Conservation (phyloP, 2,888 invertebrate species). For the Xanthia icteritia region DNA sequence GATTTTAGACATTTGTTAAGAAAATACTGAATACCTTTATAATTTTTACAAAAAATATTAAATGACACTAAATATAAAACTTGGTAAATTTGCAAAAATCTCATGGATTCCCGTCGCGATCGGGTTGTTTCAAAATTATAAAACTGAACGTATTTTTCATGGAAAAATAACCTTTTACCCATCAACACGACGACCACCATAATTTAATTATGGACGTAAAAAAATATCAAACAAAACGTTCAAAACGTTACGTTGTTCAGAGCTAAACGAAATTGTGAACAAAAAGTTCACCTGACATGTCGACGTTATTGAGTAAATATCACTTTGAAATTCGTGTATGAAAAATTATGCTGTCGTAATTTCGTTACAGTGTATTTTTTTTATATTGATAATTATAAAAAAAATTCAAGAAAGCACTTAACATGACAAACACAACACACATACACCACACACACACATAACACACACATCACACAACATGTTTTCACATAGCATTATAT, state of each 20-base stretch:
- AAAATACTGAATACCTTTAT: too few species aligned
- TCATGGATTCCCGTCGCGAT: not conserved
- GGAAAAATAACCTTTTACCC: constrained; percentile 6
- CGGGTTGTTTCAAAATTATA: not conserved
- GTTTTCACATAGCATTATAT: too few species aligned
- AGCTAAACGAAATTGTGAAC: constrained; percentile 40
- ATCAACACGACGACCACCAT: constrained; percentile 26
- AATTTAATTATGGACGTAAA: constrained; percentile 45
- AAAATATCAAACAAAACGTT: constrained; percentile 41
- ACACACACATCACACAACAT: too few species aligned
- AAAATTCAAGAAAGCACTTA: too few species aligned
- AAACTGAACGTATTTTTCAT: not conserved
- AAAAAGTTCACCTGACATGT: constrained; percentile 29
- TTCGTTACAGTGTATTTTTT: not conserved
- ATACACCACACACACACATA: too few species aligned
- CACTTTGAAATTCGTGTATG: constrained; percentile 10
- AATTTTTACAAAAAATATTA: not conserved
- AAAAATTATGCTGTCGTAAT: not conserved
- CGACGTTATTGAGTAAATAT: constrained; percentile 52
- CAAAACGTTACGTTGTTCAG: constrained; percentile 30
- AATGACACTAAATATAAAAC: not conserved
- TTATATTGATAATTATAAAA: too few species aligned
- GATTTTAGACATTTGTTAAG: too few species aligned
- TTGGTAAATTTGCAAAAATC: not conserved
- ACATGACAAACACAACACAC: too few species aligned